These are phyloP conservation scores for Phaedon cochleariae DNA, from an alignment of 2,888 invertebrate species.

Conservation along the genomic window DNA sequence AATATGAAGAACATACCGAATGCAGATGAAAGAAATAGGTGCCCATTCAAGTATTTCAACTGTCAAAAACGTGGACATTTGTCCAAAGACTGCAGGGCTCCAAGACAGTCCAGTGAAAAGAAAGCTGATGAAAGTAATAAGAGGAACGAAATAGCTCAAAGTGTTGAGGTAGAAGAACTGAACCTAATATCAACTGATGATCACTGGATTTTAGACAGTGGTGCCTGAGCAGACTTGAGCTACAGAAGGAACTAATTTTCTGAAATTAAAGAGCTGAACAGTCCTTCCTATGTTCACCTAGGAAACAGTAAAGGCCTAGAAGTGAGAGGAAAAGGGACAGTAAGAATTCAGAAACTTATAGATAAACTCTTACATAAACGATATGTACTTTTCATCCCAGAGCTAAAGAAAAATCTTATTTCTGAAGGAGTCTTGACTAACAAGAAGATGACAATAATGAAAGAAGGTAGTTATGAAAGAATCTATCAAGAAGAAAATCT, in stretches of 20 bases:
- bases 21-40: slow-evolving; percentile 1
- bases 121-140: background rate
- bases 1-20: background rate
- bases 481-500: background rate
- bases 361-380: background rate
- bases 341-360: slow-evolving; percentile 3
- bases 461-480: background rate
- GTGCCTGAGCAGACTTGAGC: slow-evolving; percentile 45
- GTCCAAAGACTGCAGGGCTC: slow-evolving; percentile 28
- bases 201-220: slow-evolving; percentile 45
- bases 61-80: slow-evolving; percentile 38
- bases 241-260: slow-evolving; percentile 31
- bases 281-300: background rate
- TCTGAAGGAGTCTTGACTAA: background rate
- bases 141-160: slow-evolving; percentile 3
- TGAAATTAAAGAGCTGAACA: slow-evolving; percentile 14
- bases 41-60: slow-evolving; percentile 26
- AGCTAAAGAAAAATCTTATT: too few species aligned
- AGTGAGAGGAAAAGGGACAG: slow-evolving; percentile 4
- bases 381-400: background rate
- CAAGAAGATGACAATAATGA: background rate
- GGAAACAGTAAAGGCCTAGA: background rate
- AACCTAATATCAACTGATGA: slow-evolving; percentile 15
- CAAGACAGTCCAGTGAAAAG: background rate
- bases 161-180: background rate